Base-by-base conservation (phyloP, 2,888 invertebrate genomes). In the Reticulitermes lucifugus region DNA sequence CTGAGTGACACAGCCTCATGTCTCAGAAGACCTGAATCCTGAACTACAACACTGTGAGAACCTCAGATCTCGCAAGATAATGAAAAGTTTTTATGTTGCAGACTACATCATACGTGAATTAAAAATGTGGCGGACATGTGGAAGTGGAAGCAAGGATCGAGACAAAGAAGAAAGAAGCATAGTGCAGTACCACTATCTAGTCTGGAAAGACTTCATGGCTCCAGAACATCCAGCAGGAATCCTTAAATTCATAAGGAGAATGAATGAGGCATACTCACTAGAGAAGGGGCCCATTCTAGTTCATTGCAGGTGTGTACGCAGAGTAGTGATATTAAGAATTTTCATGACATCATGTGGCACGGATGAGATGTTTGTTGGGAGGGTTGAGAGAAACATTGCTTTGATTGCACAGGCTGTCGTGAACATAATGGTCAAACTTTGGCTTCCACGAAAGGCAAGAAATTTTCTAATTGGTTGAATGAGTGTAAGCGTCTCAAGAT, bases 161-260 rank as follows among this genome's bases (percentile, higher is more conserved):
- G 92, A 94, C 87, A 91, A 92, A 65, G 94, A 94, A 87, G 91
- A 93, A 51, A 92, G 96, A 60, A 93, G 94, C 87, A 95, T 98
- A 85, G 94, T 96, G 0, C 98, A 98, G 90, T 98, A 97, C 91
- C 98, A 98, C 91, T 98, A 97, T 92, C 93, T 98, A 83, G 96
- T 97, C 88, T 98, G 98, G 98, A 98, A 97, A 90, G 98, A 98
- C 91, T 98, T 98, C 89, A 96, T 97, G 90, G 98, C 98, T 1
- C 98, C 98, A 0, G 98, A 98, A 89, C 96, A 98, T 91, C 97
- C 98, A 0, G 96, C 97, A 88, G 98, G 98, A 60, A 96, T 98
- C 89, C 94, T 98, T 83, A 96, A 96, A 89, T 98, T 98, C 89
- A 96, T 98, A 85, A 96, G 96, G 91, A 93, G 97, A 87, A 95